phyloP scores from a whole-genome alignment of 2,888 invertebrate species.

The Prosapia bicincta region DNA sequence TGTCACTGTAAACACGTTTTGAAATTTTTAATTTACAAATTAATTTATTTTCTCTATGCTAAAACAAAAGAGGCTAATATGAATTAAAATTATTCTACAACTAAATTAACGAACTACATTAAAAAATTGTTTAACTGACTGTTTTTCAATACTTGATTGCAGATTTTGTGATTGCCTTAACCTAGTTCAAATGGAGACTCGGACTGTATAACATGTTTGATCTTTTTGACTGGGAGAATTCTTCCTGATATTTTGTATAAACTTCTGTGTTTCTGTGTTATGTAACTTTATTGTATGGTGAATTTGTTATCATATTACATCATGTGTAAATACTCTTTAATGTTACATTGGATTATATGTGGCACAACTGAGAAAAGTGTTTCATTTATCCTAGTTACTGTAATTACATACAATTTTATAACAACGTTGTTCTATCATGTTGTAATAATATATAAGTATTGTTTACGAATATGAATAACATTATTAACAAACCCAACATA shows the following conservation, averaged over 20 bases:
- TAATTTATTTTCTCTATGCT: no score
- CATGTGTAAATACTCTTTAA: constrained; percentile 27
- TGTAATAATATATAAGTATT: no score
- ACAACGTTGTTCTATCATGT: no score
- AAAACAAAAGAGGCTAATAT: no score
- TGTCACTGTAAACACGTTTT: no score
- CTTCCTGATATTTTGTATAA: background rate
- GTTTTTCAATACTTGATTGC: background rate
- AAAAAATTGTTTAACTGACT: no score
- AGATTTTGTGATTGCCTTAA: background rate
- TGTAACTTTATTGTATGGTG: constrained; percentile 5
- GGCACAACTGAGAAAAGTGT: constrained; percentile 31
- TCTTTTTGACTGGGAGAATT: background rate
- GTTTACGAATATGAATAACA: no score
- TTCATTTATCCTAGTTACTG: constrained; percentile 19
- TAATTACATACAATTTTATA: no score
- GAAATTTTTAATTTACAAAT: no score
- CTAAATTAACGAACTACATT: no score
- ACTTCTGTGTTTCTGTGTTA: background rate
- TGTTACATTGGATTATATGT: constrained; percentile 31
- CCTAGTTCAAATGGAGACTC: background rate
- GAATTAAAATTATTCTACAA: no score
- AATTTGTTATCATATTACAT: constrained; percentile 5
- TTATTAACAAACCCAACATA: no score
- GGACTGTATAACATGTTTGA: background rate